Evolutionary conservation across 2,797 vertebrate genomes (phyloP).

Genomic region (Syndactyla subalaris): DNA sequence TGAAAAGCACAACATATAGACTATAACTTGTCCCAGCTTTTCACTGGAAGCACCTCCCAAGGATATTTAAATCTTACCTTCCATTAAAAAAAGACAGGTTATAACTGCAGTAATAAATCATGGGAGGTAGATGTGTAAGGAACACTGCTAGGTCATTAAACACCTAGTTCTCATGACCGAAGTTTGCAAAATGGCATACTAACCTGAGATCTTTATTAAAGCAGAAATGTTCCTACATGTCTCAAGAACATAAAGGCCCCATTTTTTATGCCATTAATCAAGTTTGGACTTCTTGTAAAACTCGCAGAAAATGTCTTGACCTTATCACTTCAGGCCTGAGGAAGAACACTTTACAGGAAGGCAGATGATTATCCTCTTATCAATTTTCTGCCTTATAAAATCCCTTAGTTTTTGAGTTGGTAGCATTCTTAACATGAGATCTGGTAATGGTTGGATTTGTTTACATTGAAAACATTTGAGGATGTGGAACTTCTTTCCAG

Average conservation of each 20-base stretch:
- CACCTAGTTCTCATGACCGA: background rate
- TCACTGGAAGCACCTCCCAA: background rate
- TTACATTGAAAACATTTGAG: background rate
- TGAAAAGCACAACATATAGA: background rate
- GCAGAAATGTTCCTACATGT: background rate
- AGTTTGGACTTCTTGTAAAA: background rate
- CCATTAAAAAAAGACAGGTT: background rate
- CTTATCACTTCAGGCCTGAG: background rate
- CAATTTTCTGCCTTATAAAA: background rate
- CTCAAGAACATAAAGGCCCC: background rate
- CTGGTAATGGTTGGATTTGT: background rate
- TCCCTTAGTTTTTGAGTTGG: background rate
- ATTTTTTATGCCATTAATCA: background rate
- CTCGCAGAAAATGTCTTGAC: background rate
- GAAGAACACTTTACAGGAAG: background rate
- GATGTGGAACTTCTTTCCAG: background rate
- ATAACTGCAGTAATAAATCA: background rate
- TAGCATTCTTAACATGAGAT: background rate
- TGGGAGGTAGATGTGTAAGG: background rate
- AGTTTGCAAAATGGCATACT: background rate
- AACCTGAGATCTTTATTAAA: background rate
- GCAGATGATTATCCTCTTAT: background rate
- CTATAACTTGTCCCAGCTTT: background rate
- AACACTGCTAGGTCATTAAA: background rate
- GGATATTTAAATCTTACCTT: background rate